phyloP scores from a whole-genome alignment of 2,113 vertebrate genomes.

The Sapajus apella region DNA sequence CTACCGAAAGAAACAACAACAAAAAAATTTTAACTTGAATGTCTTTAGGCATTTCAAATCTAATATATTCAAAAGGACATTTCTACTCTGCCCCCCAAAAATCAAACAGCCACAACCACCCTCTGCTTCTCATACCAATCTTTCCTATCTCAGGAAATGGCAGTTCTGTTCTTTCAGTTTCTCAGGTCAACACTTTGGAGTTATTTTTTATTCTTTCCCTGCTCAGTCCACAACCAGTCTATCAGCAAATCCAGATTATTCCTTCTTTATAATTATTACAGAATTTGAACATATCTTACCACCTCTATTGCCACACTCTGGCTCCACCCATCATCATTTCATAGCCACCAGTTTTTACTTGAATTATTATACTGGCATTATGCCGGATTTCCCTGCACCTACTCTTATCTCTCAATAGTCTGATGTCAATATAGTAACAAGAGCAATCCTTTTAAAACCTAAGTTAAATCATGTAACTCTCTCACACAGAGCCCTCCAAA shows the following conservation, averaged over 20 bases:
- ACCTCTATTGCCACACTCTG: neutral
- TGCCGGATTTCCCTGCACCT: neutral
- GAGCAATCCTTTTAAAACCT: neutral
- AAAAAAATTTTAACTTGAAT: neutral
- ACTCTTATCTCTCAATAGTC: neutral
- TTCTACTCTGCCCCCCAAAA: rapidly evolving
- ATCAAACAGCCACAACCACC: neutral
- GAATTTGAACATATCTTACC: neutral
- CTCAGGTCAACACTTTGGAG: neutral
- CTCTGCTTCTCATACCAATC: neutral
- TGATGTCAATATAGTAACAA: neutral
- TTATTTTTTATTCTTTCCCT: neutral
- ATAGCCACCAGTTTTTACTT: neutral
- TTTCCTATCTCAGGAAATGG: neutral
- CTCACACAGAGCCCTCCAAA: neutral
- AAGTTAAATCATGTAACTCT: neutral
- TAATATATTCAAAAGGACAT: neutral
- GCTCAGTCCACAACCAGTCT: neutral
- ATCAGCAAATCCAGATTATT: neutral
- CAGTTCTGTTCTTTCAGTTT: neutral
- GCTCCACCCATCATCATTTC: neutral
- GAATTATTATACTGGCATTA: neutral
- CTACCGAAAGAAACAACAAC: neutral
- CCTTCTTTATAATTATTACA: conserved; percentile 13
- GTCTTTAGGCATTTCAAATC: conserved; percentile 33